phyloP scores from a whole-genome alignment of 2,113 vertebrate genomes.

The Rhynchopsitta pachyrhyncha region DNA sequence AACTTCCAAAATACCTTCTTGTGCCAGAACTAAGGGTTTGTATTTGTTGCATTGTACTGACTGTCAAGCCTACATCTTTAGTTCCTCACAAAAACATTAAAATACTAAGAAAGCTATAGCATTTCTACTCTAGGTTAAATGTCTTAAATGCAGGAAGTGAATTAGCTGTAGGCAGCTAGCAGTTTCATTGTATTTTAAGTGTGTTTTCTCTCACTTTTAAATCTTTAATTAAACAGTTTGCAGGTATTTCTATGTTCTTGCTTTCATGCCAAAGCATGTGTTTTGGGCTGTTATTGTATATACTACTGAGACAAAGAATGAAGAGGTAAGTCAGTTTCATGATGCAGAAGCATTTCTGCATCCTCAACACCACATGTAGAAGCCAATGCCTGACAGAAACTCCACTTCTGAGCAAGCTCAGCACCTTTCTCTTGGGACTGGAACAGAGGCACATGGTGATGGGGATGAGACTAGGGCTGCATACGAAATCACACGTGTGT shows the following conservation, averaged over 20 bases:
- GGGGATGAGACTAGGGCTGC: neutral
- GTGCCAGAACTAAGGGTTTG: neutral
- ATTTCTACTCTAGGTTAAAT: neutral
- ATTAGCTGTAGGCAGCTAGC: neutral
- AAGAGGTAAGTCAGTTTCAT: neutral
- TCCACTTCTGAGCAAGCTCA: neutral
- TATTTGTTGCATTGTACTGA: neutral
- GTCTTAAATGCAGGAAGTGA: neutral
- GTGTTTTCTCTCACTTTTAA: neutral
- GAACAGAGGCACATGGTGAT: neutral
- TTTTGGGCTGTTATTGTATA: neutral
- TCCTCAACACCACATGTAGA: neutral
- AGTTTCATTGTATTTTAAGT: neutral
- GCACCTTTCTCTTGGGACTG: neutral
- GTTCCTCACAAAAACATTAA: neutral
- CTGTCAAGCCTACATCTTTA: neutral
- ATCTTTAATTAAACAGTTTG: neutral
- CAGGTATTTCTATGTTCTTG: neutral
- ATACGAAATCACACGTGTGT: accelerated
- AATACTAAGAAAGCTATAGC: neutral
- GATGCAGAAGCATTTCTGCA: neutral
- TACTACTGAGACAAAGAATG: neutral
- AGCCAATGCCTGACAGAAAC: neutral
- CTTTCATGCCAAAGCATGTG: neutral
- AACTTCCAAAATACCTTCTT: neutral